Conservation (phyloP, 2,113 vertebrate genomes). For the Potamarius usumacintae region DNA sequence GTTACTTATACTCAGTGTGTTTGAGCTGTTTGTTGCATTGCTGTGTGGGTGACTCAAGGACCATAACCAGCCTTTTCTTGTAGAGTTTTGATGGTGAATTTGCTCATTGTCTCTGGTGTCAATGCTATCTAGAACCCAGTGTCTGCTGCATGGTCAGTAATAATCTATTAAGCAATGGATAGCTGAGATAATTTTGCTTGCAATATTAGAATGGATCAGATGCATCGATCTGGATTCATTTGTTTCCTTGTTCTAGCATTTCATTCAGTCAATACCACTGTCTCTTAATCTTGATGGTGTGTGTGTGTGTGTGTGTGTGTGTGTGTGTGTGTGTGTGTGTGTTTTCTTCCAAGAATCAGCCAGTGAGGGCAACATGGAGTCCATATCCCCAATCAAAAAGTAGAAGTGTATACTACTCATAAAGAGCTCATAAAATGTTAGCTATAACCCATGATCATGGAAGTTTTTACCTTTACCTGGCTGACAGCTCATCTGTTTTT, state of each 20-base stretch:
- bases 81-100: slow-evolving; percentile 66
- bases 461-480: not conserved
- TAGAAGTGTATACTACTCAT: not conserved
- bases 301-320: not conserved
- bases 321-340: not conserved
- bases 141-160: slow-evolving; percentile 6
- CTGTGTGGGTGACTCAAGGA: slow-evolving; percentile 57
- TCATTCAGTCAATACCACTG: slow-evolving; percentile 50
- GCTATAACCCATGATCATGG: not conserved
- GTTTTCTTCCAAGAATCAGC: slow-evolving; percentile 58
- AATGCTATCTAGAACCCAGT: slow-evolving; percentile 10
- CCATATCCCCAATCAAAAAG: slow-evolving; percentile 44
- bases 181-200: slow-evolving; percentile 59
- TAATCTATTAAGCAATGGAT: slow-evolving; percentile 39
- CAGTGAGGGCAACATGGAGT: slow-evolving; percentile 33
- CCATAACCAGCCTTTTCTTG: slow-evolving; percentile 66
- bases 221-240: slow-evolving; percentile 56
- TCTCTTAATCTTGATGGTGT: slow-evolving; percentile 57
- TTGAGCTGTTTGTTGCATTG: slow-evolving; percentile 10
- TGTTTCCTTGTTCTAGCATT: slow-evolving; percentile 46
- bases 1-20: slow-evolving; percentile 29
- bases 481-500: slow-evolving; percentile 8
- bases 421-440: not conserved
- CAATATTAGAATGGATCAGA: slow-evolving; percentile 55
- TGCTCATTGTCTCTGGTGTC: slow-evolving; percentile 62